Base-by-base conservation (phyloP, 2,888 invertebrate genomes). In the Melanostoma scalare region DNA sequence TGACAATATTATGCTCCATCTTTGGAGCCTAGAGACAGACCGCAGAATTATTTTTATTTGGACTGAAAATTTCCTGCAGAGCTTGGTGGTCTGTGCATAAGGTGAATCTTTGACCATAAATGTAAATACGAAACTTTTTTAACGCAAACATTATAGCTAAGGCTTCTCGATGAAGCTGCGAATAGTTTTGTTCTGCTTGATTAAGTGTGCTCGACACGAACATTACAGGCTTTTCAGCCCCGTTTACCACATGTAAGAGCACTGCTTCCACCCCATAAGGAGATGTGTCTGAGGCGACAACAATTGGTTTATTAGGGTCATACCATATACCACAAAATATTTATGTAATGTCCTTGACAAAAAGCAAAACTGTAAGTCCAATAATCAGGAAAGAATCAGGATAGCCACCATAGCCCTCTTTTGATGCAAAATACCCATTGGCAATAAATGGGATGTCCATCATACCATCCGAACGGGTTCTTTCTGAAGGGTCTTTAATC, bases 1-100 rank as follows among this genome's bases (percentile, higher is more conserved):
- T n/a, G 55, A 60, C 31, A 60, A 60, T 44, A 60, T 60, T 60
- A 55, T 33, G 35, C 36, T 48, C 69, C 71, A 68, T 10, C 60
- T 55, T 50, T 71, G 53, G 2, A 63, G 71, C n/a, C 71, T 20
- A n/a, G 44, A 46, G 3, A 60, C 71, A 9, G 71, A 46, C 60
- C 8, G 60, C 36, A 6, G 60, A 35, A 9, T 20, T 60, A 9
- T 40, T 20, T 20, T 20, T 20, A 20, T 20, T 20, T 20, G 20
- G 20, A 20, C 20, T n/a, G n/a, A n/a, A n/a, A 33, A 87, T 86
- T 2, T 74, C 60, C 53, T 79, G 56, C 8, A 69, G 10, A 10
- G 56, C n/a, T 40, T 42, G 42, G 31, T 56, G 44, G 8, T 69
- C n/a, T 6, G 55, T 69, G 30, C 35, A 69, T 8, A 69, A 31